Evolutionary conservation across 2,113 vertebrate species (phyloP).

Genomic region (Mustela nigripes): DNA sequence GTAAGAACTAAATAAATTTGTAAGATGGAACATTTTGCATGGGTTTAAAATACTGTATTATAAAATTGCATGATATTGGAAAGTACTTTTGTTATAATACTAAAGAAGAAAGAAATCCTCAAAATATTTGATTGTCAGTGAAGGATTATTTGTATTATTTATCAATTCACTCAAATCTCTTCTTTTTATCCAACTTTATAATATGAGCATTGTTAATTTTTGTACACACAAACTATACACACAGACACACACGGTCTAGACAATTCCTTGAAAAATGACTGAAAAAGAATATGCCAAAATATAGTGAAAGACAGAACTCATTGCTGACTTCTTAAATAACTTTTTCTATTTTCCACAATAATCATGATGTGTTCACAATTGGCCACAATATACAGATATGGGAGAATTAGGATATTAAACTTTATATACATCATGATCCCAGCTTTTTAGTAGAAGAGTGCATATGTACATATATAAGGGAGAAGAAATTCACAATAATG

Average conservation of each 20-base stretch:
- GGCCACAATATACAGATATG: not conserved
- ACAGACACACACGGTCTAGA: not conserved
- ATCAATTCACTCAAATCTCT: not conserved
- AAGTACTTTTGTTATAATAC: constrained; percentile 24
- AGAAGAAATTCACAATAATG: not conserved
- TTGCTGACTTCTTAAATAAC: not conserved
- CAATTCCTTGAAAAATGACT: not conserved
- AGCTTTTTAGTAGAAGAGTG: not conserved
- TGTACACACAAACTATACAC: not conserved
- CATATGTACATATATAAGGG: not conserved
- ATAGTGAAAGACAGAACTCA: not conserved
- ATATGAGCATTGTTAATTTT: not conserved
- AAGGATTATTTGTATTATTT: not conserved
- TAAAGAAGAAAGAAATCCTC: not conserved
- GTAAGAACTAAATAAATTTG: not conserved
- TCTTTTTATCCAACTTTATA: not conserved
- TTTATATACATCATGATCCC: not conserved
- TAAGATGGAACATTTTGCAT: not conserved
- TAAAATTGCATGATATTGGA: not conserved
- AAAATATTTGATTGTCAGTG: not conserved
- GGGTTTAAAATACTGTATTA: not conserved
- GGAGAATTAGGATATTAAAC: not conserved
- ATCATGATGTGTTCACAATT: not conserved
- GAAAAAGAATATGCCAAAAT: not conserved
- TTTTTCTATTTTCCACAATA: not conserved